These are phyloP conservation scores for Herpetotheres cachinnans DNA, from an alignment of 2,113 vertebrate genomes.

Conservation along the genomic window DNA sequence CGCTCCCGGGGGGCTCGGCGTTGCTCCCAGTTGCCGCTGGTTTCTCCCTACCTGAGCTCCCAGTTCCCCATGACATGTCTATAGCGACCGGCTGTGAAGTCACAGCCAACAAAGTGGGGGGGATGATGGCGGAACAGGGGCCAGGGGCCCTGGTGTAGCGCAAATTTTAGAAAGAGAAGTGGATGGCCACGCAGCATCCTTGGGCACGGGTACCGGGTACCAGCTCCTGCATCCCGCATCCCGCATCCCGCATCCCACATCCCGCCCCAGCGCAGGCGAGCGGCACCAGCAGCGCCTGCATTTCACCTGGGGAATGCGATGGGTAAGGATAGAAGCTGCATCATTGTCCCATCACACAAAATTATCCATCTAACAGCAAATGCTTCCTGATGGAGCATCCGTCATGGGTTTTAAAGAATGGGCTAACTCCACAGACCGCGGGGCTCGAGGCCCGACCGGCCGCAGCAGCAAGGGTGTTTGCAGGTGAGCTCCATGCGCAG, in stretches of 20 bases:
- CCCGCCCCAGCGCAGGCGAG: neutral
- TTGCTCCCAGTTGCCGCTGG: neutral
- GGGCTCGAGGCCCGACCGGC: neutral
- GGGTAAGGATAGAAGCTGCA: neutral
- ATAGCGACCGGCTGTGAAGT: neutral
- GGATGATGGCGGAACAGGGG: neutral
- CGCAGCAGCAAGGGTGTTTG: neutral
- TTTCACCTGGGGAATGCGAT: neutral
- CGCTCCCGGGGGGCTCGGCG: no score
- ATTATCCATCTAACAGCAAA: neutral
- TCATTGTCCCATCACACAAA: fast-evolving
- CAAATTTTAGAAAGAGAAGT: neutral
- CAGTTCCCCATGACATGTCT: neutral
- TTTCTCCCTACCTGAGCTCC: neutral
- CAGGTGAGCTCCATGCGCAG: neutral
- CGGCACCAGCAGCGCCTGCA: no score
- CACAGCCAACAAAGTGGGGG: neutral
- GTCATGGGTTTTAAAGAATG: fast-evolving
- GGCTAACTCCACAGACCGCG: neutral
- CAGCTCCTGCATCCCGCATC: no score
- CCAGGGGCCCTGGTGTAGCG: neutral
- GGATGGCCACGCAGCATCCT: neutral
- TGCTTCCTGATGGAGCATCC: neutral
- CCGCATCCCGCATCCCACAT: neutral
- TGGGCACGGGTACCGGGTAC: no score